Conservation (phyloP, 2,113 vertebrate species). For the Sprattus sprattus region DNA sequence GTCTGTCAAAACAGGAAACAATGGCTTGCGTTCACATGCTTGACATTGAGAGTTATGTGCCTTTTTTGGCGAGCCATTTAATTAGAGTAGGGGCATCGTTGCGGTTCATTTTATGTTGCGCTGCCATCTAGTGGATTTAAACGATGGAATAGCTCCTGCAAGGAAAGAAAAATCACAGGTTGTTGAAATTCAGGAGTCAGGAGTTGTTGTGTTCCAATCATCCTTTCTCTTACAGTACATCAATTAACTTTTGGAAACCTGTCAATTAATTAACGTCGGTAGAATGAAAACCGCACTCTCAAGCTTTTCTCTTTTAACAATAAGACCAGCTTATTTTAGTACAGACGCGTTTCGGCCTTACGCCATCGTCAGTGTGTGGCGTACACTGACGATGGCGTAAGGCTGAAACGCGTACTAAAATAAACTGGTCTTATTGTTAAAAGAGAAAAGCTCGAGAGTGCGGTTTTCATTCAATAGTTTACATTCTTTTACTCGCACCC, state of each 20-base stretch:
- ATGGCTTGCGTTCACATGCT: slow-evolving; percentile 64
- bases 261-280: not conserved
- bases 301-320: too few relatives aligned
- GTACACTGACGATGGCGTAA: too few relatives aligned
- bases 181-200: not conserved
- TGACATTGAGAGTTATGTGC: slow-evolving; percentile 44
- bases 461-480: too few relatives aligned
- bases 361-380: too few relatives aligned
- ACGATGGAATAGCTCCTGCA: not conserved
- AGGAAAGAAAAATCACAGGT: not conserved
- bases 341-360: too few relatives aligned
- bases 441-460: too few relatives aligned
- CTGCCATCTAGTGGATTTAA: slow-evolving; percentile 45
- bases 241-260: not conserved
- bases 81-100: not conserved
- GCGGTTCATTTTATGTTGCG: not conserved
- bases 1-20: slow-evolving; percentile 67
- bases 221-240: not conserved
- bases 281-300: not conserved
- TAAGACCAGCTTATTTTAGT: too few relatives aligned
- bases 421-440: too few relatives aligned
- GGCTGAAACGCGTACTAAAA: too few relatives aligned
- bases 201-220: too few relatives aligned
- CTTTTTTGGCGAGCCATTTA: not conserved
- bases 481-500: too few relatives aligned